Evolutionary conservation across 2,797 vertebrate species (phyloP).

Genomic region (Premnoplex brunnescens): DNA sequence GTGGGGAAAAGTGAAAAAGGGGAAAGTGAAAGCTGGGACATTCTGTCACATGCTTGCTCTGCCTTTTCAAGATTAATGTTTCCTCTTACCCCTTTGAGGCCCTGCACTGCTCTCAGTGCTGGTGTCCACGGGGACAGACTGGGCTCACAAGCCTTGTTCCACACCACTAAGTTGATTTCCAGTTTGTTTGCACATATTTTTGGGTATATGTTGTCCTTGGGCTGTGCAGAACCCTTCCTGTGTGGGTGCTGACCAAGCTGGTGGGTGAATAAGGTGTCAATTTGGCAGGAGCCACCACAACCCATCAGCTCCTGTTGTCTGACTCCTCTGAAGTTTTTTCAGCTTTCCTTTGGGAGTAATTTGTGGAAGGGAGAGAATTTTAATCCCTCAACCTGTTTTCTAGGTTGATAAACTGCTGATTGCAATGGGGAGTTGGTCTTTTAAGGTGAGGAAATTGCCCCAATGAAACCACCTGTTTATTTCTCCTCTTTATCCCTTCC

Average conservation of each 20-base stretch:
- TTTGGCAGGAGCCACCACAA: neutral
- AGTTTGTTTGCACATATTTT: neutral
- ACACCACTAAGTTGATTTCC: neutral
- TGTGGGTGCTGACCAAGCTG: fast-evolving
- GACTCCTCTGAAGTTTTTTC: neutral
- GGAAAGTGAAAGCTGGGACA: neutral
- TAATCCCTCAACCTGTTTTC: neutral
- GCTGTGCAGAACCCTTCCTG: neutral
- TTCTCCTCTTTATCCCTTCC: neutral
- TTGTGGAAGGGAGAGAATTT: neutral
- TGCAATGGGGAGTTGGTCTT: fast-evolving
- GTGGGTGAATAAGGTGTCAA: neutral
- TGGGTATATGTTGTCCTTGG: neutral
- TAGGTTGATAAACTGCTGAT: neutral
- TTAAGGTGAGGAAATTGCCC: neutral
- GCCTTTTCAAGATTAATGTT: neutral
- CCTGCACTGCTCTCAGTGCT: fast-evolving
- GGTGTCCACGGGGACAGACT: neutral
- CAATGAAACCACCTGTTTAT: neutral
- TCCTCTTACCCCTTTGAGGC: neutral
- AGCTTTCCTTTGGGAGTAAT: neutral
- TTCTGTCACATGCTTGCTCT: neutral
- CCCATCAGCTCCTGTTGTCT: neutral
- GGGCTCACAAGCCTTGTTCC: neutral
- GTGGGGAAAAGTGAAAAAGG: neutral